These are phyloP conservation scores for Lordiphosa fenestrarum DNA, from an alignment of 2,888 invertebrate species.

Conservation along the genomic window DNA sequence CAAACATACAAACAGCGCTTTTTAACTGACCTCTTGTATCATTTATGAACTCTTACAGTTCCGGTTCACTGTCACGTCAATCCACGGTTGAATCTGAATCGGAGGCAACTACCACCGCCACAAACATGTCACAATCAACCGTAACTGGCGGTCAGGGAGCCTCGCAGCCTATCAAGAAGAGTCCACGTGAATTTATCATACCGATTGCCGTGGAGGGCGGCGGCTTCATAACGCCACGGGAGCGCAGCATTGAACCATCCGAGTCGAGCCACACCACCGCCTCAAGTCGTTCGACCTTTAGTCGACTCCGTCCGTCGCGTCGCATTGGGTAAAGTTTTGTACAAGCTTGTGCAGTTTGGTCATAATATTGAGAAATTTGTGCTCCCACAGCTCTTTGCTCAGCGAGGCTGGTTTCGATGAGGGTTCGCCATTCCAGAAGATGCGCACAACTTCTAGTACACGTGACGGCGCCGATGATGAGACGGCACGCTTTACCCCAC, in stretches of 20 bases:
- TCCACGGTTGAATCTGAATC: slow-evolving; percentile 88
- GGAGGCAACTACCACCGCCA: slow-evolving; percentile 81
- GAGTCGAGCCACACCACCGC: slow-evolving; percentile 84
- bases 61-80: slow-evolving; percentile 81
- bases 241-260: slow-evolving; percentile 88
- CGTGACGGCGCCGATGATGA: slow-evolving; percentile 84
- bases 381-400: slow-evolving; percentile 82
- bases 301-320: slow-evolving; percentile 81
- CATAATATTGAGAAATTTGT: slow-evolving; percentile 6
- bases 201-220: slow-evolving; percentile 96
- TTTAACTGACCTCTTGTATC: not conserved
- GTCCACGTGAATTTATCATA: slow-evolving; percentile 94
- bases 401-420: slow-evolving; percentile 87
- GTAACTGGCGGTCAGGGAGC: slow-evolving; percentile 68
- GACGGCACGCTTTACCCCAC: slow-evolving; percentile 83
- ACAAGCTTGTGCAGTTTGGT: slow-evolving; percentile 1
- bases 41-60: slow-evolving; percentile 49
- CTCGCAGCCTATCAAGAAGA: slow-evolving; percentile 90
- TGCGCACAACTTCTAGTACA: slow-evolving; percentile 83
- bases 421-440: slow-evolving; percentile 83
- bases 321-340: slow-evolving; percentile 84
- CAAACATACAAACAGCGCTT: too few relatives aligned
- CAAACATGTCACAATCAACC: slow-evolving; percentile 83
- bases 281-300: slow-evolving; percentile 81
- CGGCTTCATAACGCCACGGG: slow-evolving; percentile 85